Evolutionary conservation across 2,113 vertebrate genomes (phyloP).

Genomic region (Meriones unguiculatus): DNA sequence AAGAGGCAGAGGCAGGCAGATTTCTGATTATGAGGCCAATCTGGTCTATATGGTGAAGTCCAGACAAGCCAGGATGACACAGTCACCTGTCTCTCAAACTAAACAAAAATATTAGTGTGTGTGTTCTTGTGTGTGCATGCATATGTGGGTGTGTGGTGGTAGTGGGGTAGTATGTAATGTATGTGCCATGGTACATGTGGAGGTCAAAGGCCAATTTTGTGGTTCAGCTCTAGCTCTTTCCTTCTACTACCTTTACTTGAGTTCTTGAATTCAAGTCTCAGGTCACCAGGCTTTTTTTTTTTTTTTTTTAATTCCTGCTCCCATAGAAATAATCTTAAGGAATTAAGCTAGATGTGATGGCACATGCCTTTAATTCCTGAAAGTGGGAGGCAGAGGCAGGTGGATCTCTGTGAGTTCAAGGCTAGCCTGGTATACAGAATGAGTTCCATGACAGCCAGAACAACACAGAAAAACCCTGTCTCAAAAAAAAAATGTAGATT

Average conservation of each 20-base stretch:
- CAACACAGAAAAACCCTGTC: background rate
- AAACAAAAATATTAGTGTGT: background rate
- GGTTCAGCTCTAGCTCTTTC: background rate
- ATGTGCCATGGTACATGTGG: background rate
- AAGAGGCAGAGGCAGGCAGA: background rate
- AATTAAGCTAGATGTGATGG: background rate
- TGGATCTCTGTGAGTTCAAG: background rate
- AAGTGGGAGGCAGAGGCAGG: background rate
- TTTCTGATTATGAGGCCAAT: background rate
- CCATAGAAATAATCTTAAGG: background rate
- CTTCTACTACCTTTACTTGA: background rate
- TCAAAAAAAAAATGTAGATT: background rate
- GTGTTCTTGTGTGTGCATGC: background rate
- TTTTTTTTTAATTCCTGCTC: background rate
- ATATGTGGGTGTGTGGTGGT: background rate
- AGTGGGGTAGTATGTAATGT: background rate
- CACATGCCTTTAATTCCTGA: background rate
- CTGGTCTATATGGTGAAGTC: background rate
- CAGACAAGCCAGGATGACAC: background rate
- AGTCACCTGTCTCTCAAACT: background rate
- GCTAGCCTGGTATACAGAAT: background rate
- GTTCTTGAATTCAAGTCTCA: background rate
- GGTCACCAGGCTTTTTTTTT: background rate
- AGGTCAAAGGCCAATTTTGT: background rate
- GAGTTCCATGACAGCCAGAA: background rate